Evolutionary conservation across 2,888 invertebrate species (phyloP).

Genomic region (Catocala fraxini): DNA sequence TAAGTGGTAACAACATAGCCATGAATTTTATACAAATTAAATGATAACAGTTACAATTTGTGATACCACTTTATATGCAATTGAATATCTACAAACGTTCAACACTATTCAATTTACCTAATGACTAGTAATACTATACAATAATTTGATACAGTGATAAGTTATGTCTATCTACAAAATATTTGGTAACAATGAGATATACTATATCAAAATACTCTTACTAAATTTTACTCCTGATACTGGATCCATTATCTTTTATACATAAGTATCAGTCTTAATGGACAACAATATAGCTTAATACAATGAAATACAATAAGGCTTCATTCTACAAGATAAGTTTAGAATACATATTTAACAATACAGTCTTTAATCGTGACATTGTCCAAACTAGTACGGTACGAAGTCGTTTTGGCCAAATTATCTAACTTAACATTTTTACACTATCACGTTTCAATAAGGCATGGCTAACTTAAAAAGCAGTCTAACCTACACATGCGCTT

Average conservation of each 20-base stretch:
- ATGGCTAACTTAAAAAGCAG: slow-evolving; percentile 74
- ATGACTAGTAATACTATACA: slow-evolving; percentile 85
- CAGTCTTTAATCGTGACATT: slow-evolving; percentile 72
- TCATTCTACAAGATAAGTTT: slow-evolving; percentile 65
- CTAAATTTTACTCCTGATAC: slow-evolving; percentile 73
- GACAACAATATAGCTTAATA: slow-evolving; percentile 65
- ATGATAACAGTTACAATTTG: slow-evolving; percentile 25
- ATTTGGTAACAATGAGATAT: slow-evolving; percentile 87
- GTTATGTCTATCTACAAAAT: slow-evolving; percentile 80
- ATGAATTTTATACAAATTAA: slow-evolving; percentile 30
- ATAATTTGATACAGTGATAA: slow-evolving; percentile 68
- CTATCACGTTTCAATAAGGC: slow-evolving; percentile 79
- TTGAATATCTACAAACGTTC: slow-evolving; percentile 64
- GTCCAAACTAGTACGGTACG: slow-evolving; percentile 70
- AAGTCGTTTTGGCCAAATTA: slow-evolving; percentile 72
- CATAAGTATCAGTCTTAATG: slow-evolving; percentile 82
- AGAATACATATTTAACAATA: slow-evolving; percentile 69
- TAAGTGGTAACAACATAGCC: slow-evolving; percentile 48
- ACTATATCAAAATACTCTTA: slow-evolving; percentile 83
- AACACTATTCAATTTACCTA: slow-evolving; percentile 76
- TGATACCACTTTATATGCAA: slow-evolving; percentile 56
- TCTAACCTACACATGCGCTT: slow-evolving; percentile 81
- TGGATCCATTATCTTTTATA: slow-evolving; percentile 76
- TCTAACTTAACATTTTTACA: slow-evolving; percentile 64
- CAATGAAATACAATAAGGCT: slow-evolving; percentile 67